phyloP scores from a whole-genome alignment of 2,113 vertebrate species.

The Pimephales promelas region DNA sequence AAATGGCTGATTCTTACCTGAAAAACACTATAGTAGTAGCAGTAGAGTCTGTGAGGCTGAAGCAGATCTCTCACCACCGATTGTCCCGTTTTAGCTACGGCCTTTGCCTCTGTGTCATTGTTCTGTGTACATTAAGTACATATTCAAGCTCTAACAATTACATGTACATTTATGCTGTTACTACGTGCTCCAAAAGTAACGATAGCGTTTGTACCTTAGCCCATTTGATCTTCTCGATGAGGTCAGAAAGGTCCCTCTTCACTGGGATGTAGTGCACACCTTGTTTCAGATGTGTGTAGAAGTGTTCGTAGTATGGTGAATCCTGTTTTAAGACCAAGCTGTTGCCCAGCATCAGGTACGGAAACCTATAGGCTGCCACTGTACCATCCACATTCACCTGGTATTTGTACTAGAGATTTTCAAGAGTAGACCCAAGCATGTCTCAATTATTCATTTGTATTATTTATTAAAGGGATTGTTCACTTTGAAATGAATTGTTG shows the following conservation, averaged over 20 bases:
- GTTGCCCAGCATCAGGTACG: slow-evolving; percentile 90
- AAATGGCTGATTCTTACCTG: slow-evolving; percentile 57
- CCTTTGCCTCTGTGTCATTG: slow-evolving; percentile 80
- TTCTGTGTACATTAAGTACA: slow-evolving; percentile 65
- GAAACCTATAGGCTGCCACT: slow-evolving; percentile 91
- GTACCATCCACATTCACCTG: slow-evolving; percentile 93
- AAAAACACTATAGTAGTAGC: slow-evolving; percentile 87
- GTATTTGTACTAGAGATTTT: slow-evolving; percentile 84
- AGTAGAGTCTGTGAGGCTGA: slow-evolving; percentile 87
- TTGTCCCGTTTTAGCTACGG: slow-evolving; percentile 84
- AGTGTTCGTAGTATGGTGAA: slow-evolving; percentile 89
- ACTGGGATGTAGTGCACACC: slow-evolving; percentile 86
- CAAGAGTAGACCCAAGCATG: not conserved
- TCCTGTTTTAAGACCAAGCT: slow-evolving; percentile 93
- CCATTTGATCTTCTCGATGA: slow-evolving; percentile 88
- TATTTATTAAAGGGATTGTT: too few species aligned
- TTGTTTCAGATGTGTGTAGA: slow-evolving; percentile 81
- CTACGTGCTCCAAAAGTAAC: not conserved
- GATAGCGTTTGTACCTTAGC: slow-evolving; percentile 75
- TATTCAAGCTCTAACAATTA: too few species aligned
- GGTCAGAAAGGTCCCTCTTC: slow-evolving; percentile 84
- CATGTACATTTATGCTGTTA: not conserved
- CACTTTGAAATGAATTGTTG: too few species aligned
- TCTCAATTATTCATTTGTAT: not conserved
- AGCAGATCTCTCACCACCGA: slow-evolving; percentile 79